A percentile compares a stretch with the other conserved stretches of the same genome.
Evolutionary conservation across 2,113 vertebrate genomes (phyloP).

Genomic region (Odobenus rosmarus): DNA sequence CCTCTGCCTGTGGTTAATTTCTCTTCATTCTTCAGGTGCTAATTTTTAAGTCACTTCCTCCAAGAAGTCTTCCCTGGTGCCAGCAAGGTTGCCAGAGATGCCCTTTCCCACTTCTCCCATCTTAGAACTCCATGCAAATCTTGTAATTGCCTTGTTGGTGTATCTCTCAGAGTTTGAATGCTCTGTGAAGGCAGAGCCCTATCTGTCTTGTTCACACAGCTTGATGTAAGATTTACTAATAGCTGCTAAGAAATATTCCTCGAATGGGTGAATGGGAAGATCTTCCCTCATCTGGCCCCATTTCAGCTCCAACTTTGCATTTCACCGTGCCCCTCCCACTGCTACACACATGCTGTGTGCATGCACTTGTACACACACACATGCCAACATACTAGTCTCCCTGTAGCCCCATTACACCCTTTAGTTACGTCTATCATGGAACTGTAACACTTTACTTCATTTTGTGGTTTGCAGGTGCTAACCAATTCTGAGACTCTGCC

Average conservation of each 20-base stretch:
- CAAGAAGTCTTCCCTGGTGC: background rate
- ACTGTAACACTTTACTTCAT: background rate
- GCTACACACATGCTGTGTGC: background rate
- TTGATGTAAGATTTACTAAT: background rate
- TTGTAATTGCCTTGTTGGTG: background rate
- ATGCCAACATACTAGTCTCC: background rate
- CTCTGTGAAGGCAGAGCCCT: background rate
- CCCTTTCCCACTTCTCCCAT: conserved; percentile 20
- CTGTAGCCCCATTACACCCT: background rate
- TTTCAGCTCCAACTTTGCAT: conserved; percentile 14
- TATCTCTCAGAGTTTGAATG: background rate
- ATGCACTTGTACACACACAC: background rate
- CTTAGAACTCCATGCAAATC: background rate
- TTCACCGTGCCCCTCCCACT: background rate
- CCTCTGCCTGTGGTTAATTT: background rate
- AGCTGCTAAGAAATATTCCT: conserved; percentile 26
- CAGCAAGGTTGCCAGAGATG: background rate
- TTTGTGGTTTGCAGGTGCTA: background rate
- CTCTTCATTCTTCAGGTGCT: background rate
- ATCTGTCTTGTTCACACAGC: background rate
- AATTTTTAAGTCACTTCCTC: conserved; percentile 38
- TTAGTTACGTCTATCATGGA: background rate
- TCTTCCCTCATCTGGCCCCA: background rate
- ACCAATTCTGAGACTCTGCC: conserved; percentile 18
- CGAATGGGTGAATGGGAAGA: background rate